These are phyloP conservation scores for Platycnemis pennipes DNA, from an alignment of 2,888 invertebrate genomes.

Conservation along the genomic window DNA sequence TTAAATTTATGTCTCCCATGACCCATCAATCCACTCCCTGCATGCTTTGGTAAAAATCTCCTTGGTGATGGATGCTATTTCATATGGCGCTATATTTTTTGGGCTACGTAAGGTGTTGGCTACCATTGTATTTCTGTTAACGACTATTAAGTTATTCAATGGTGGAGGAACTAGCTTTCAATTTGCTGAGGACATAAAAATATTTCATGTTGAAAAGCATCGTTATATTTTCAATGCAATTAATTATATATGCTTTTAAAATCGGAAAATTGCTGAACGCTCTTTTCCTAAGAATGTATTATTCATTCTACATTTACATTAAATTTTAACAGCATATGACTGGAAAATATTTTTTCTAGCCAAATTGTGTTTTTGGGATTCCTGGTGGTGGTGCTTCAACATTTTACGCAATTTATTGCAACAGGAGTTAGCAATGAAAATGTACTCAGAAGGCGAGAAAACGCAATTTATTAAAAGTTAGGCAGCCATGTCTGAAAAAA, in stretches of 20 bases:
- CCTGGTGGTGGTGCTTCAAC: too few relatives aligned
- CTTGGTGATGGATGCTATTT: background rate
- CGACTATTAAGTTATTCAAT: background rate
- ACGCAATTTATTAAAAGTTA: too few relatives aligned
- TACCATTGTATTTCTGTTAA: background rate
- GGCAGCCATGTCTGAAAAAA: too few relatives aligned
- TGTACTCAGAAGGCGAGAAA: too few relatives aligned
- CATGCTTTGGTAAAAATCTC: background rate
- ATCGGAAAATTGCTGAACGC: background rate
- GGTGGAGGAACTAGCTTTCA: background rate
- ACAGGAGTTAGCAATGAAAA: too few relatives aligned
- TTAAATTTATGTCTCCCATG: background rate
- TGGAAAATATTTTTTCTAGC: too few relatives aligned
- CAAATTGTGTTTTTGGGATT: too few relatives aligned
- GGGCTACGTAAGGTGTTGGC: background rate
- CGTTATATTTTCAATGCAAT: background rate
- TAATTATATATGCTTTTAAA: background rate
- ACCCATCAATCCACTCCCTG: background rate
- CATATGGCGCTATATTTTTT: background rate
- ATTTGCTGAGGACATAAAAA: background rate
- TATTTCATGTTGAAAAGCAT: background rate
- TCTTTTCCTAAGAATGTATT: background rate
- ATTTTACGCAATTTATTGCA: too few relatives aligned
- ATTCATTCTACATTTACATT: too few relatives aligned
- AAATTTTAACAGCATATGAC: too few relatives aligned